phyloP scores from a whole-genome alignment of 2,888 invertebrate species.

The Synanthedon myopaeformis region DNA sequence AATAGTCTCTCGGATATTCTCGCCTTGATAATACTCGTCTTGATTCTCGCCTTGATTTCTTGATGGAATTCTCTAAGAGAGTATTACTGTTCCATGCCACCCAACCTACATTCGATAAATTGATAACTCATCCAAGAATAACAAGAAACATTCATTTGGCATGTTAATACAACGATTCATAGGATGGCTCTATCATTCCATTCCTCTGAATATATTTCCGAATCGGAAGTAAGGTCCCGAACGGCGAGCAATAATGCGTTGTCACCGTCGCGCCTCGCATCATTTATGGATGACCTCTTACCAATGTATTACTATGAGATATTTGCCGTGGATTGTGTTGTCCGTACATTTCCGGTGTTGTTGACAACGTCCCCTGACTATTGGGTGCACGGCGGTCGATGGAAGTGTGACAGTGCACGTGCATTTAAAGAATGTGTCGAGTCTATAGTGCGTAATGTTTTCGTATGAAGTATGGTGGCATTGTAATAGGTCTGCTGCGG shows the following conservation, averaged over 20 bases:
- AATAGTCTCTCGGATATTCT: no score
- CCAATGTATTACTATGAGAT: constrained; percentile 11
- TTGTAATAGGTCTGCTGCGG: constrained; percentile 64
- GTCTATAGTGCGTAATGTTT: constrained; percentile 38
- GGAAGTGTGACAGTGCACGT: constrained; percentile 41
- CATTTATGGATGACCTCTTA: constrained; percentile 49
- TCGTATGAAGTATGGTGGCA: constrained; percentile 58
- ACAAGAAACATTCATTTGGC: constrained; percentile 40
- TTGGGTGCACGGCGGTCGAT: constrained; percentile 35
- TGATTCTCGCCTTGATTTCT: no score
- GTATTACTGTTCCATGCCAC: not conserved
- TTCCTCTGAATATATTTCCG: constrained; percentile 65
- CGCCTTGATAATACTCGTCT: no score
- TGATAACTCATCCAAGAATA: constrained; percentile 43
- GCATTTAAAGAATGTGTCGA: constrained; percentile 25
- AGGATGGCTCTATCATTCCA: constrained; percentile 45
- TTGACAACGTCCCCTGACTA: constrained; percentile 23
- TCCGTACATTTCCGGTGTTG: constrained; percentile 40
- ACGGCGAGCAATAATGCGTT: constrained; percentile 62
- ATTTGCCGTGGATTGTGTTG: constrained; percentile 7
- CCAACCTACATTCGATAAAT: constrained; percentile 36
- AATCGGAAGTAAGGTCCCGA: constrained; percentile 68
- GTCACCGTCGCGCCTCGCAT: constrained; percentile 62
- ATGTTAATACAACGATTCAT: constrained; percentile 42
- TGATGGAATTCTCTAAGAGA: no score